phyloP scores from a whole-genome alignment of 2,797 vertebrate genomes.

The Phataginus tricuspis region DNA sequence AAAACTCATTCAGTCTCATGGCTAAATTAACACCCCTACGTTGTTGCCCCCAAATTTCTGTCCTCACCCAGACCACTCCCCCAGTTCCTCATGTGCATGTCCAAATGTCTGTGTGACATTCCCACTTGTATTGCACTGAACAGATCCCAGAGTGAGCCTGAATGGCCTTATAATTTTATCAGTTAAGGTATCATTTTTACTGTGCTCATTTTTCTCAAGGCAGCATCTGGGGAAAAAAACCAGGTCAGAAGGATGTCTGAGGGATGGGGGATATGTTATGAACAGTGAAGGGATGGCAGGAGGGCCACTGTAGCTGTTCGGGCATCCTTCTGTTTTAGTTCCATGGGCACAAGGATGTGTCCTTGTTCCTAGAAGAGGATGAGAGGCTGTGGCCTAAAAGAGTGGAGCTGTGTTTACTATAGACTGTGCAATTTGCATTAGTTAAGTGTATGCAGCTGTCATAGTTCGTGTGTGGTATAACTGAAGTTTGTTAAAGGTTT shows the following conservation, averaged over 20 bases:
- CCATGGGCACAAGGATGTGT: too few relatives aligned
- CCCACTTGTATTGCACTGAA: background rate
- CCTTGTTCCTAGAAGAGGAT: background rate
- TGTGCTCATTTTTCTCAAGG: background rate
- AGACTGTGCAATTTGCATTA: rapidly evolving
- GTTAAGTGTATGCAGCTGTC: background rate
- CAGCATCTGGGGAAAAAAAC: background rate
- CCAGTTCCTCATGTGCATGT: background rate
- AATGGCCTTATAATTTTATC: background rate
- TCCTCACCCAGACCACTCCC: too few relatives aligned
- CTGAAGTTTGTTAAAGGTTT: background rate
- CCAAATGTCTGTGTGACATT: background rate
- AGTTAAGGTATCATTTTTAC: background rate
- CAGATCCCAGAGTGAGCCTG: background rate
- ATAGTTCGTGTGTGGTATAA: rapidly evolving
- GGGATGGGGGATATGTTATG: rapidly evolving
- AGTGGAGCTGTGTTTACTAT: background rate
- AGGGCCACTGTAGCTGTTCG: too few relatives aligned
- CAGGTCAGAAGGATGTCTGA: too few relatives aligned
- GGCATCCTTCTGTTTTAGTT: background rate
- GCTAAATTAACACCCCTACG: background rate
- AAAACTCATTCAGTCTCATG: background rate
- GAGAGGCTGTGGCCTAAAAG: background rate
- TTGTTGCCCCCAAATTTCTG: background rate
- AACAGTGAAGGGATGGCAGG: too few relatives aligned